phyloP scores from a whole-genome alignment of 2,888 invertebrate genomes.

The Lasioglossum leucozonium region DNA sequence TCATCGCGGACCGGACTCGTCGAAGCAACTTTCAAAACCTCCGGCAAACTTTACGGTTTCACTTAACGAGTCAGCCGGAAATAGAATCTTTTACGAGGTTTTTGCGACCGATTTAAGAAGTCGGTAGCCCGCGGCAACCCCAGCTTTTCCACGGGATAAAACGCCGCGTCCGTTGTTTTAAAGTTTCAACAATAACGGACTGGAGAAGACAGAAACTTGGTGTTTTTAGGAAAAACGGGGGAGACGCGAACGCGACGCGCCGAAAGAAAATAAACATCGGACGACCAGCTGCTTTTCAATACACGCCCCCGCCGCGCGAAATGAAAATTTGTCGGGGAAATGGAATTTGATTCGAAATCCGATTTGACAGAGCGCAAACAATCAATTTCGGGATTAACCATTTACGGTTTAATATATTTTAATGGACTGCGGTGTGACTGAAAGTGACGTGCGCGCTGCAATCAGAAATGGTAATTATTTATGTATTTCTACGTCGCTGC shows the following conservation, averaged over 20 bases:
- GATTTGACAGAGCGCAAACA: background rate
- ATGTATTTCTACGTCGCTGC: background rate
- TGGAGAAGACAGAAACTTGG: background rate
- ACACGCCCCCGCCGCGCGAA: background rate
- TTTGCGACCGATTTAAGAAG: conserved; percentile 19
- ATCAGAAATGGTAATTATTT: background rate
- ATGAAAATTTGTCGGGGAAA: background rate
- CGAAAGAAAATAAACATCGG: conserved; percentile 21
- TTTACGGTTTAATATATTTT: background rate
- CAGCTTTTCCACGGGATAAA: background rate
- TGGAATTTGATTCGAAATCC: conserved; percentile 7
- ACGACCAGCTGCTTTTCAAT: background rate
- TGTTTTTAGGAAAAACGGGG: conserved; percentile 19
- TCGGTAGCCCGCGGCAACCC: background rate
- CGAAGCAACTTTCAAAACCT: conserved; percentile 26
- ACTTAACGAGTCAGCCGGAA: background rate
- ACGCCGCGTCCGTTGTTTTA: background rate
- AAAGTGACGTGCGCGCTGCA: background rate
- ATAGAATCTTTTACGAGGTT: conserved; percentile 23
- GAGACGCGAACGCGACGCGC: background rate
- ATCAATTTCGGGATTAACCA: conserved; percentile 13
- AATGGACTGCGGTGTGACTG: background rate
- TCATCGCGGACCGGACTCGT: background rate
- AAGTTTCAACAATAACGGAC: conserved; percentile 15
- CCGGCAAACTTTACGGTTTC: conserved; percentile 2